phyloP scores from a whole-genome alignment of 2,888 invertebrate species.

The Hyposoter dolosus region DNA sequence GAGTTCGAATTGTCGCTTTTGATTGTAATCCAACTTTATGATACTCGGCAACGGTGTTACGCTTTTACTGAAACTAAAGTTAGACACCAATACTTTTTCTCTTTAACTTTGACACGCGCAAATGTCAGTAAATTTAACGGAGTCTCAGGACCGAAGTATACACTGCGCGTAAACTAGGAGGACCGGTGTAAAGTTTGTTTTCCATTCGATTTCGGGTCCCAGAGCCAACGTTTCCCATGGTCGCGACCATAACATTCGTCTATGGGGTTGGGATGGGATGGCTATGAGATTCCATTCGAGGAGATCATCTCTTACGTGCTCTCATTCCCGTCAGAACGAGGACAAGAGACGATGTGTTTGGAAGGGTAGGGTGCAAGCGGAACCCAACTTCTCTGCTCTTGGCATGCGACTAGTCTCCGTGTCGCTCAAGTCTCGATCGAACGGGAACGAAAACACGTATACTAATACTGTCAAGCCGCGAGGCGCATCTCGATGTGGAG shows the following conservation, averaged over 20 bases:
- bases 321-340: constrained; percentile 45
- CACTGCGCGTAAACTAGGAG: not conserved
- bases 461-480: constrained; percentile 43
- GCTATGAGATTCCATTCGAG: constrained; percentile 24
- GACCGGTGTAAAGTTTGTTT: constrained; percentile 8
- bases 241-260: constrained; percentile 39
- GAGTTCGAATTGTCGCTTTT: not conserved
- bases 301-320: constrained; percentile 52
- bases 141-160: not conserved
- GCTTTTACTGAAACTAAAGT: not conserved
- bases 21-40: not conserved
- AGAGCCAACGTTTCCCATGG: constrained; percentile 7
- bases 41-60: not conserved
- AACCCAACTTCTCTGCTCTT: constrained; percentile 27
- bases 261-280: not conserved
- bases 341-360: constrained; percentile 4
- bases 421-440: constrained; percentile 31
- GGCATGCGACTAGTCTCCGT: constrained; percentile 35
- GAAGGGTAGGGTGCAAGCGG: constrained; percentile 4
- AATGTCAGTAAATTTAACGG: not conserved
- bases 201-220: not conserved
- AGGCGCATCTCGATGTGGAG: constrained; percentile 46
- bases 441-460: constrained; percentile 60
- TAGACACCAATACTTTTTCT: not conserved
- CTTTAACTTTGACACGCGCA: not conserved